phyloP scores from a whole-genome alignment of 2,797 vertebrate genomes.

The Sciurus carolinensis region DNA sequence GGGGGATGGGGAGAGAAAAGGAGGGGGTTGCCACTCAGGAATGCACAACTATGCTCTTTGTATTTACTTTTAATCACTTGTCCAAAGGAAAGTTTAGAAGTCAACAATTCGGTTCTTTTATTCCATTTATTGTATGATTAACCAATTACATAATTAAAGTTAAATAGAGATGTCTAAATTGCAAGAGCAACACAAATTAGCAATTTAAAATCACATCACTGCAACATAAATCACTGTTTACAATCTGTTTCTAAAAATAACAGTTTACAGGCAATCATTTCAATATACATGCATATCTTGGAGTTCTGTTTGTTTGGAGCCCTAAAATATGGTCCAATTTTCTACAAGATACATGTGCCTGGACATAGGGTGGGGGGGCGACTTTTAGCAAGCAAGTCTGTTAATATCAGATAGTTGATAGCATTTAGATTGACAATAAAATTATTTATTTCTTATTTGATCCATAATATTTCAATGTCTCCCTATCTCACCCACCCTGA shows the following conservation, averaged over 20 bases:
- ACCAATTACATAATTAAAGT: conserved; percentile 69
- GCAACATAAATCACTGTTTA: conserved; percentile 44
- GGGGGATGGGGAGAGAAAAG: neutral
- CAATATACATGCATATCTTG: neutral
- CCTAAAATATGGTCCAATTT: conserved; percentile 46
- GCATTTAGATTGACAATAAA: conserved; percentile 46
- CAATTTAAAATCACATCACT: conserved; percentile 57
- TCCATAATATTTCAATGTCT: conserved; percentile 7
- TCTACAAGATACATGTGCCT: conserved; percentile 41
- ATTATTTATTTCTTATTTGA: conserved; percentile 43
- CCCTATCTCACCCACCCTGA: neutral
- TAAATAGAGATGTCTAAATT: conserved; percentile 63
- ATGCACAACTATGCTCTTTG: neutral
- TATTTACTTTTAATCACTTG: conserved; percentile 65
- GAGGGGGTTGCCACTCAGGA: neutral
- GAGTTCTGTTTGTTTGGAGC: conserved; percentile 10
- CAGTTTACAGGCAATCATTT: conserved; percentile 49
- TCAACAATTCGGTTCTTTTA: conserved; percentile 63
- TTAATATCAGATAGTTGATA: conserved; percentile 39
- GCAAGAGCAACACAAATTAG: conserved; percentile 63
- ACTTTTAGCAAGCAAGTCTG: conserved; percentile 21
- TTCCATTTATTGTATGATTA: conserved; percentile 67
- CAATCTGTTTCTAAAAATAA: conserved; percentile 69
- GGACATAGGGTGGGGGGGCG: neutral
- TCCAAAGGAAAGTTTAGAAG: conserved; percentile 64